Evolutionary conservation across 2,888 invertebrate species (phyloP).

Genomic region (Drosophila mulleri): DNA sequence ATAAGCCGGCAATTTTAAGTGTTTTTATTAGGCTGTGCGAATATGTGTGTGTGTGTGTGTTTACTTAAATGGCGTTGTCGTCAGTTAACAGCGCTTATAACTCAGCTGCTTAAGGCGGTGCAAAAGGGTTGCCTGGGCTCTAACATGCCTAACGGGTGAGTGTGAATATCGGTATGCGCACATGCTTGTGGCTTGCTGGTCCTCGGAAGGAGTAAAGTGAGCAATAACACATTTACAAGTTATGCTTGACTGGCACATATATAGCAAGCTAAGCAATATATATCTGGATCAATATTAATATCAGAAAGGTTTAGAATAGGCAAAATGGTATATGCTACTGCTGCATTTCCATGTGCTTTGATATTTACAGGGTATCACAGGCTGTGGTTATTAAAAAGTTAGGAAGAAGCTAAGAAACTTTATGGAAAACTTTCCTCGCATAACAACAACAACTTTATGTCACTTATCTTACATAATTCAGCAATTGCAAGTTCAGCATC

Average conservation of each 20-base stretch:
- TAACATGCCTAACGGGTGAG: slow-evolving; percentile 15
- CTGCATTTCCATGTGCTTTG: neutral
- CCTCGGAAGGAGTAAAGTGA: neutral
- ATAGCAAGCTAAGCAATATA: neutral
- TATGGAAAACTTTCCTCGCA: too few species aligned
- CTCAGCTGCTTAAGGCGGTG: slow-evolving; percentile 15
- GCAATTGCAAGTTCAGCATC: too few species aligned
- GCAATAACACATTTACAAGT: neutral
- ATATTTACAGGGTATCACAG: slow-evolving; percentile 18
- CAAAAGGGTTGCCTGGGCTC: slow-evolving; percentile 36
- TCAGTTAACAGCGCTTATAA: slow-evolving; percentile 43
- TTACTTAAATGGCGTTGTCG: slow-evolving; percentile 12
- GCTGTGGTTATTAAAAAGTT: neutral
- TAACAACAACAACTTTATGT: too few species aligned
- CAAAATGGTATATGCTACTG: neutral
- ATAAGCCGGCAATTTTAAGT: slow-evolving; percentile 43
- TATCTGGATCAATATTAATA: neutral
- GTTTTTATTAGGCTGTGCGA: slow-evolving; percentile 32
- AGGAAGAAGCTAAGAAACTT: too few species aligned
- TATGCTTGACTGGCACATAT: neutral
- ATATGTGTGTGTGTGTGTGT: slow-evolving; percentile 16
- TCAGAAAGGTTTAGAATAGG: too few species aligned
- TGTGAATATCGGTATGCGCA: neutral
- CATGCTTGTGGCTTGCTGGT: neutral
- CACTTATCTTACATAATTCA: too few species aligned